phyloP scores from a whole-genome alignment of 2,113 vertebrate genomes.

The Caretta caretta region DNA sequence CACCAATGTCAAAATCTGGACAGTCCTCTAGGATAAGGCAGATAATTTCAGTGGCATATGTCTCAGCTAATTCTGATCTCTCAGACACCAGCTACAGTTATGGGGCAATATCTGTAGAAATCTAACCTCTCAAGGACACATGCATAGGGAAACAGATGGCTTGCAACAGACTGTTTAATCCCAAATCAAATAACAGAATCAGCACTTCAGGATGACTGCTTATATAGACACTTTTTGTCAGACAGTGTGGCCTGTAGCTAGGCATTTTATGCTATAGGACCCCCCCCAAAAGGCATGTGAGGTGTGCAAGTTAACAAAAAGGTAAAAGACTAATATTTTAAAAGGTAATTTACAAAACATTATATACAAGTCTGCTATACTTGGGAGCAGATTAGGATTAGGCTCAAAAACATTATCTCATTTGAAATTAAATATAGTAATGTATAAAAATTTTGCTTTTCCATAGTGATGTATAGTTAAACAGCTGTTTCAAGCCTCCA shows the following conservation, averaged over 20 bases:
- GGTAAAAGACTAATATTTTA: not conserved
- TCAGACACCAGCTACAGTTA: slow-evolving; percentile 77
- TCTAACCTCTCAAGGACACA: slow-evolving; percentile 85
- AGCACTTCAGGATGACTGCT: slow-evolving; percentile 82
- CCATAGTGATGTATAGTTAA: not conserved
- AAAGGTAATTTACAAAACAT: not conserved
- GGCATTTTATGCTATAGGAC: slow-evolving; percentile 61
- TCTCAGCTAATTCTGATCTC: slow-evolving; percentile 82
- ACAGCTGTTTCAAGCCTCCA: not conserved
- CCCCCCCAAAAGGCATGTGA: slow-evolving; percentile 20
- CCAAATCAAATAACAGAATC: slow-evolving; percentile 87
- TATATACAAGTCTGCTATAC: not conserved
- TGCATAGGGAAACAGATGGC: slow-evolving; percentile 84
- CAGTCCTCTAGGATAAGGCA: slow-evolving; percentile 76
- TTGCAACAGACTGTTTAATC: slow-evolving; percentile 86
- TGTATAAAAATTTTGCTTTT: not conserved
- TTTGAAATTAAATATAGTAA: not conserved
- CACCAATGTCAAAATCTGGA: slow-evolving; percentile 69
- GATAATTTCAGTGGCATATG: slow-evolving; percentile 81
- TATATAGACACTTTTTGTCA: slow-evolving; percentile 80
- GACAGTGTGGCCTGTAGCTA: slow-evolving; percentile 63
- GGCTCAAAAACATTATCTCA: not conserved
- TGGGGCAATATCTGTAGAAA: slow-evolving; percentile 78
- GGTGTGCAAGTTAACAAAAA: slow-evolving; percentile 25
- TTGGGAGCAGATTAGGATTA: not conserved